Conservation (phyloP, 2,113 vertebrate genomes). For the Oreochromis spilurus region DNA sequence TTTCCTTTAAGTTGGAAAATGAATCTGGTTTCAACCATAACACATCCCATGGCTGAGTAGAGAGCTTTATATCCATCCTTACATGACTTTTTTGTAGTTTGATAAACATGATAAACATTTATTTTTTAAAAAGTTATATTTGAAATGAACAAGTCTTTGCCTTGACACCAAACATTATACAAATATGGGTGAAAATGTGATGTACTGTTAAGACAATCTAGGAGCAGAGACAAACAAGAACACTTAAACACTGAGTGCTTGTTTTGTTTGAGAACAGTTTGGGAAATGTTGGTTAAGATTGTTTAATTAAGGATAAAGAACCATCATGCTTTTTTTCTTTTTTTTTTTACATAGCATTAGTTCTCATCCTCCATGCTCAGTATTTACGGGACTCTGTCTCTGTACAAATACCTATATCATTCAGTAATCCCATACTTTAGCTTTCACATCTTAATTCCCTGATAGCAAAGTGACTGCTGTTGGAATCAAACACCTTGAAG, state of each 20-base stretch:
- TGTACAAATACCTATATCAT: neutral
- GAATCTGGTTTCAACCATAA: neutral
- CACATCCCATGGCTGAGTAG: neutral
- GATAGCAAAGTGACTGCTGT: neutral
- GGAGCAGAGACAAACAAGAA: fast-evolving
- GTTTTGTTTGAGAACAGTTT: neutral
- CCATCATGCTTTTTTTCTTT: neutral
- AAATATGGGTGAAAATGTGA: neutral
- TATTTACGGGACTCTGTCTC: neutral
- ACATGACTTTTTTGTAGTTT: neutral
- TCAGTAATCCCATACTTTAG: neutral
- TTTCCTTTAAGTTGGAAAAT: neutral
- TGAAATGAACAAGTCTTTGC: neutral
- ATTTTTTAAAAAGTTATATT: neutral
- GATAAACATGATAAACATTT: neutral
- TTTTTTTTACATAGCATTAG: neutral
- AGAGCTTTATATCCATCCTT: neutral
- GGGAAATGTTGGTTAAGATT: neutral
- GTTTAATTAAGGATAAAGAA: neutral
- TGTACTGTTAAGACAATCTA: neutral
- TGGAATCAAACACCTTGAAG: neutral
- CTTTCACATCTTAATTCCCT: neutral
- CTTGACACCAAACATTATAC: neutral
- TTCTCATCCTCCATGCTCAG: neutral
- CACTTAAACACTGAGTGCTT: neutral